phyloP scores from a whole-genome alignment of 2,797 vertebrate species.

The Melanitta fusca region DNA sequence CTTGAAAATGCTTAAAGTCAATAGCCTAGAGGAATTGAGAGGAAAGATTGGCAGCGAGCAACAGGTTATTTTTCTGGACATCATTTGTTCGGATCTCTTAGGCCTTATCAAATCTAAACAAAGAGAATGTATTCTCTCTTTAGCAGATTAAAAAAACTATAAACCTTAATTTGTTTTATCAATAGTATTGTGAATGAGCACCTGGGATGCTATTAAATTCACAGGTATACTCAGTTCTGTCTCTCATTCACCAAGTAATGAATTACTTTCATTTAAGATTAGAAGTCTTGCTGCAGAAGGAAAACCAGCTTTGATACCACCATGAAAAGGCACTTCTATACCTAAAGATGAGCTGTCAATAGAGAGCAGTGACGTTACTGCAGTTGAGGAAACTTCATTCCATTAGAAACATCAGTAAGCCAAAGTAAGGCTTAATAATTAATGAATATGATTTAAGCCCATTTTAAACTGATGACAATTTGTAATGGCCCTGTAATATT shows the following conservation, averaged over 20 bases:
- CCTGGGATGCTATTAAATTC: slow-evolving; percentile 5
- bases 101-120: not conserved
- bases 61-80: not conserved
- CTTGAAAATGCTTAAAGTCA: not conserved
- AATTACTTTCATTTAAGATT: slow-evolving; percentile 66
- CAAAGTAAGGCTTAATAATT: slow-evolving; percentile 86
- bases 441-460: slow-evolving; percentile 80
- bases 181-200: not conserved
- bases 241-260: slow-evolving; percentile 59
- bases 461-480: slow-evolving; percentile 78
- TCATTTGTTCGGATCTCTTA: not conserved
- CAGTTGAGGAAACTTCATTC: slow-evolving; percentile 85
- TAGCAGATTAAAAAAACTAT: not conserved
- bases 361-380: slow-evolving; percentile 88
- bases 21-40: not conserved
- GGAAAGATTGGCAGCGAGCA: not conserved
- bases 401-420: slow-evolving; percentile 82
- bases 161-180: slow-evolving; percentile 31
- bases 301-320: slow-evolving; percentile 84
- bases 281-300: slow-evolving; percentile 60
- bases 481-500: slow-evolving; percentile 80
- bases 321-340: slow-evolving; percentile 88
- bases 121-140: not conserved
- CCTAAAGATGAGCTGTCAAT: slow-evolving; percentile 89
- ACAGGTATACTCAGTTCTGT: slow-evolving; percentile 21